Evolutionary conservation across 2,113 vertebrate species (phyloP).

Genomic region (Cryptomyrus ogoouensis): DNA sequence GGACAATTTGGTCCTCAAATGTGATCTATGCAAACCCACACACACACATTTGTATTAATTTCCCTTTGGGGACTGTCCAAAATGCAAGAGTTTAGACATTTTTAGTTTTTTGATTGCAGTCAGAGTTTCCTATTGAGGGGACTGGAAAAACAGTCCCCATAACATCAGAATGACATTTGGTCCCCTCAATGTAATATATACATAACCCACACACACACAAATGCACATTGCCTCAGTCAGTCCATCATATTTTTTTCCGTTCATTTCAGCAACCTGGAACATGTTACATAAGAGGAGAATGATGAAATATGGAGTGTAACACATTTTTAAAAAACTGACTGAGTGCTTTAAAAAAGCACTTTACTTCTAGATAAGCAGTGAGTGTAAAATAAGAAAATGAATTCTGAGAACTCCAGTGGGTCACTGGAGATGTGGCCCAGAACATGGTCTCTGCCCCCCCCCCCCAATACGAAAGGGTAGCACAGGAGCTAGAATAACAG

Average conservation of each 20-base stretch:
- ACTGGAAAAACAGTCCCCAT: not conserved
- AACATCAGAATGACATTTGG: not conserved
- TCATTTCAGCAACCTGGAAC: not conserved
- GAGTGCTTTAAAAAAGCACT: not conserved
- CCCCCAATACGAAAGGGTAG: not conserved
- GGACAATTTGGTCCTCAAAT: too few species aligned
- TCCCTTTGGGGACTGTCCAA: not conserved
- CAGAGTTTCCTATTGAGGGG: not conserved
- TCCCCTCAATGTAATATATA: not conserved
- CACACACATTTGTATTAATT: not conserved
- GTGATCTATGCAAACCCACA: too few species aligned
- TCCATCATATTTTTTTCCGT: not conserved
- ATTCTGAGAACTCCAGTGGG: not conserved
- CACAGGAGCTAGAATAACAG: not conserved
- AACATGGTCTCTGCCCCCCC: not conserved
- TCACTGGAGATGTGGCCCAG: not conserved
- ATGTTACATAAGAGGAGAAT: not conserved
- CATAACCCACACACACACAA: not conserved
- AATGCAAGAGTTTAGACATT: not conserved
- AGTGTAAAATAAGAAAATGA: not conserved
- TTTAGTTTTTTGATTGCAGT: not conserved
- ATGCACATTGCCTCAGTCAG: not conserved
- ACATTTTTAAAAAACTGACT: not conserved
- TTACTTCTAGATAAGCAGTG: not conserved
- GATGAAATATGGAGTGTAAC: not conserved